These are phyloP conservation scores for Scaptodrosophila lebanonensis DNA, from an alignment of 1,140 invertebrate species.

Conservation along the genomic window DNA sequence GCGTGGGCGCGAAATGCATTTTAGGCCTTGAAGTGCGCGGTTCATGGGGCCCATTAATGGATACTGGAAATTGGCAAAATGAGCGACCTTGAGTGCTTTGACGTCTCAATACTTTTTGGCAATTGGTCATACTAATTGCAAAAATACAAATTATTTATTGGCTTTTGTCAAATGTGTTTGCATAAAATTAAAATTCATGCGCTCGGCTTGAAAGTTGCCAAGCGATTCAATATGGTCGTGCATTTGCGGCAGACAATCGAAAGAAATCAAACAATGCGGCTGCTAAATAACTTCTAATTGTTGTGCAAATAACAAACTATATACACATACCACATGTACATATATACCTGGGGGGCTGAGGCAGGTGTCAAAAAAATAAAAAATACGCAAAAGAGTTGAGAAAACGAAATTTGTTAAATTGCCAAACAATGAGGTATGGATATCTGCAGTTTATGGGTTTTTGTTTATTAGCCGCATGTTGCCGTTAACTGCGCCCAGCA, in stretches of 20 bases:
- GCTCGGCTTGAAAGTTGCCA: slow-evolving; percentile 42
- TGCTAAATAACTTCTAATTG: slow-evolving; percentile 71
- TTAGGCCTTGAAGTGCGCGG: slow-evolving; percentile 1
- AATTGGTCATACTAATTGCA: slow-evolving; percentile 56
- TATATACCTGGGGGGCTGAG: not conserved
- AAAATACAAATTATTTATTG: slow-evolving; percentile 20
- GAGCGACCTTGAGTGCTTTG: slow-evolving; percentile 38
- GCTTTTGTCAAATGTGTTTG: slow-evolving; percentile 58
- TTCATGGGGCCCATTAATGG: too few species aligned
- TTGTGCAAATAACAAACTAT: slow-evolving; percentile 53
- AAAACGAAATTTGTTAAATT: slow-evolving; percentile 64
- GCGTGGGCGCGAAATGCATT: too few species aligned
- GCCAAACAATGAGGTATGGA: slow-evolving; percentile 46
- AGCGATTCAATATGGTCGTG: slow-evolving; percentile 1
- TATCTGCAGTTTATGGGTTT: slow-evolving; percentile 37
- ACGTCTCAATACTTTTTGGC: slow-evolving; percentile 31
- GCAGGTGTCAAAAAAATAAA: slow-evolving; percentile 28
- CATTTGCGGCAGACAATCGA: too few species aligned
- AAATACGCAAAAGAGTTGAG: slow-evolving; percentile 2
- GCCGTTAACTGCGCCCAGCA: too few species aligned
- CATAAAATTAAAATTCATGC: slow-evolving; percentile 68
- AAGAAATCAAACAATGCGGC: slow-evolving; percentile 52
- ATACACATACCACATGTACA: slow-evolving; percentile 28
- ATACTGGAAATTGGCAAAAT: slow-evolving; percentile 7
- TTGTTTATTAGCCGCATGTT: too few species aligned